Evolutionary conservation across 2,797 vertebrate species (phyloP), one percentile per base, ranked within the genome.

Genomic region (Danio jaintianensis): DNA sequence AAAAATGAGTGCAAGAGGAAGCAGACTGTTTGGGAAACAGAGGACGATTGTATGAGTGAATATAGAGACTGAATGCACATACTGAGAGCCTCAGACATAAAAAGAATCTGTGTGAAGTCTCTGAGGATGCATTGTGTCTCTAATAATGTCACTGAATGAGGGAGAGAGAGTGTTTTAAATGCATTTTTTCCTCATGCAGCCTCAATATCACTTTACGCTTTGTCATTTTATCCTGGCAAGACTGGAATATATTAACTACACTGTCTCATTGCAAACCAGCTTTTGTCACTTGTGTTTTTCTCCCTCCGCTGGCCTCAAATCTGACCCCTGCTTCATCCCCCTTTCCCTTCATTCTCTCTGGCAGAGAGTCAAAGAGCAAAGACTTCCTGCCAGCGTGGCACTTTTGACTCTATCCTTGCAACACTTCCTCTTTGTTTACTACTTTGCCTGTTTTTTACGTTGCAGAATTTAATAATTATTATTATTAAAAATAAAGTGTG

Each of bases 321-420:
- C 22, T 78, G 55, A 36, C 59, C 71, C 78, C 72, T 36, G 62
- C 56, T 7, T 63, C 16, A 69, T 61, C 48, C 50, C 55, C 43
- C 56, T 42, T 62, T 62, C 64, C 75, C 82, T 58, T 76, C 11
- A 79, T 78, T 72, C 43, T 48, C 29, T 47, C 53, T 93, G 93
- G 93, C 91, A 86, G 22, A 74, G 58, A 82, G 89, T 91, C 94
- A 93, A 52, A 53, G 62, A 43, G 69, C 80, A 87, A 72, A 88
- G 85, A 89, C 90, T 92, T 94, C 90, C 92, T 92, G 93, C 92
- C 93, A 93, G 85, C 92, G 91, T 94, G 92, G 92, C 93, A 91
- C 75, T 87, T 84, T 89, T 89, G 89, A 89, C 87, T 91, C 83
- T 87, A 89, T 91, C 82, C 80, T 89, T 91, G 86, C 85, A 53